These are phyloP conservation scores for Paelopatides confundens DNA, from an alignment of 53 echinoderm and acorn worm species.

Conservation along the genomic window DNA sequence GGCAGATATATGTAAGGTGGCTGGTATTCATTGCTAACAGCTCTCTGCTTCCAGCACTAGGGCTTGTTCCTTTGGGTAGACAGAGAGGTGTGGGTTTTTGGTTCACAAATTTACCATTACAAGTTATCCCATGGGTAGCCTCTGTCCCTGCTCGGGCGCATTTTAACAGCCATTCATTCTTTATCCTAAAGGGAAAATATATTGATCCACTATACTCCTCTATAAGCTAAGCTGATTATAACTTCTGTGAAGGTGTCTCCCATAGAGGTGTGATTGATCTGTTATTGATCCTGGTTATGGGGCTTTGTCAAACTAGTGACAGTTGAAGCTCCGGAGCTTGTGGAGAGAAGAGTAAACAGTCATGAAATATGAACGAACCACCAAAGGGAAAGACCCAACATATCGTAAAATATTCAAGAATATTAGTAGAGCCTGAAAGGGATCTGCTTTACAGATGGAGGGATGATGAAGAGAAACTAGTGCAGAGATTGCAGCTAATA, in stretches of 20 bases:
- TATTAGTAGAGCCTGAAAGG: slow-evolving; percentile 19
- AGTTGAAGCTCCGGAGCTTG: slow-evolving; percentile 76
- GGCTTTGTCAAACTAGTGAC: slow-evolving; percentile 66
- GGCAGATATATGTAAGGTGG: not conserved
- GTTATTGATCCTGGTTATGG: slow-evolving; percentile 74
- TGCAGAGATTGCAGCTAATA: slow-evolving; percentile 36
- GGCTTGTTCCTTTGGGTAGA: not conserved
- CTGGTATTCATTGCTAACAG: not conserved
- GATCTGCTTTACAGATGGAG: slow-evolving; percentile 13
- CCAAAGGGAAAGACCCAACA: slow-evolving; percentile 72
- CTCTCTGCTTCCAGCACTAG: not conserved
- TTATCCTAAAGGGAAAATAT: slow-evolving; percentile 20
- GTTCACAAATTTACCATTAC: not conserved
- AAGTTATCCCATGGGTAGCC: not conserved
- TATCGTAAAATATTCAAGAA: slow-evolving; percentile 87
- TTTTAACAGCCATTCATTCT: slow-evolving; percentile 35
- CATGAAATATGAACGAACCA: slow-evolving; percentile 74
- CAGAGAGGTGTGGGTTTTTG: not conserved
- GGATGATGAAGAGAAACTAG: slow-evolving; percentile 19
- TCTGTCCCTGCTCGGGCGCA: not conserved
- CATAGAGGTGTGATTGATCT: slow-evolving; percentile 65
- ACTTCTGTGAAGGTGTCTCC: slow-evolving; percentile 15
- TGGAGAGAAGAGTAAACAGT: slow-evolving; percentile 87
- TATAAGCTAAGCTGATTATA: slow-evolving; percentile 35
- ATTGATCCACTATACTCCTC: slow-evolving; percentile 14